These are phyloP conservation scores for Cinara cedri DNA, from an alignment of 2,888 invertebrate genomes.

Conservation along the genomic window DNA sequence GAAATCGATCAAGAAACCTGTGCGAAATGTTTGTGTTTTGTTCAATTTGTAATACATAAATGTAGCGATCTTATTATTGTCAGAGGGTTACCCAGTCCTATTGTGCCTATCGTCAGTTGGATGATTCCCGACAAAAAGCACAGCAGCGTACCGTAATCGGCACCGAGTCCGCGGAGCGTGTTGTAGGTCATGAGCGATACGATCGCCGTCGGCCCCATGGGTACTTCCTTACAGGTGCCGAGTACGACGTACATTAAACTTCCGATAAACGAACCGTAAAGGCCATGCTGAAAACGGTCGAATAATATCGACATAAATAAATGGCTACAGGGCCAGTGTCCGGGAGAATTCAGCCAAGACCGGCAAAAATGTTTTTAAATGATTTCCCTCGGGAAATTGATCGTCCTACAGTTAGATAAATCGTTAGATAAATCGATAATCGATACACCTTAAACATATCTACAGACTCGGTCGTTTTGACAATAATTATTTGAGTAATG, in stretches of 20 bases:
- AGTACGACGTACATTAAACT: conserved; percentile 88
- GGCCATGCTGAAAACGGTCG: conserved; percentile 74
- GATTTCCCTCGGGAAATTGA: too few relatives aligned
- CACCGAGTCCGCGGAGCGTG: conserved; percentile 69
- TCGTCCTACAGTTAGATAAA: too few relatives aligned
- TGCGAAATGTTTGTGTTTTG: conserved; percentile 58
- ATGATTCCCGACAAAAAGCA: conserved; percentile 77
- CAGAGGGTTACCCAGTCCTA: conserved; percentile 72
- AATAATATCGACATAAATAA: not conserved
- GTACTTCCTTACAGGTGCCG: conserved; percentile 91
- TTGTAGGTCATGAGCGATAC: conserved; percentile 85
- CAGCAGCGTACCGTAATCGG: conserved; percentile 76
- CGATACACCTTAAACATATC: too few relatives aligned
- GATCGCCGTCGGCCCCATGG: conserved; percentile 91
- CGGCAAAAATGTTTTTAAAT: too few relatives aligned
- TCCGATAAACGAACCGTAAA: conserved; percentile 92
- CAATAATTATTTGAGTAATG: too few relatives aligned
- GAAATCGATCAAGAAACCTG: conserved; percentile 85
- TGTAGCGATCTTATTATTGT: not conserved
- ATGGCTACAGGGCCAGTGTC: too few relatives aligned
- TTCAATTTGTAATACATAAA: conserved; percentile 53
- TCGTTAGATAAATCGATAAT: too few relatives aligned
- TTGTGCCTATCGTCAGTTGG: conserved; percentile 79
- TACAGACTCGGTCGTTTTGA: too few relatives aligned
- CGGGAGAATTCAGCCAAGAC: too few relatives aligned